These are phyloP conservation scores for Isaurus tuberculatus DNA, from an alignment of 92 coral and sea anemone genomes.

Conservation along the genomic window DNA sequence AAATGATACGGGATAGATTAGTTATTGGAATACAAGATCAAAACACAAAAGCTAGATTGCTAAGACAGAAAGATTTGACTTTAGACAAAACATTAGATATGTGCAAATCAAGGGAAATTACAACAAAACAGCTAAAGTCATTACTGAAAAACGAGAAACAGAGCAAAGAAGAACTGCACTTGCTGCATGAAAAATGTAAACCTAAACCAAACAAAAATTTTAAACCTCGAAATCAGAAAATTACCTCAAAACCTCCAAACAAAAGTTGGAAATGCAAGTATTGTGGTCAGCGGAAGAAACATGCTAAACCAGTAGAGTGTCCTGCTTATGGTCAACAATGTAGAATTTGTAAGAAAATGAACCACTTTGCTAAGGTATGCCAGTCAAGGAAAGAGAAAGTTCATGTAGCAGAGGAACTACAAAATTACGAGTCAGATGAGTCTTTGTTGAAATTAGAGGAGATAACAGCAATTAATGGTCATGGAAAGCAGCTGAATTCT, in stretches of 20 bases:
- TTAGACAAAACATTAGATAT: conserved; percentile 59
- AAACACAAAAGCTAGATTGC: conserved; percentile 55
- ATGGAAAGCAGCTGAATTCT: neutral
- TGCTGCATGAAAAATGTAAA: neutral
- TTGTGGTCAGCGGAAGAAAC: conserved; percentile 46
- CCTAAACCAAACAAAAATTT: neutral
- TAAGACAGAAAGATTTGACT: conserved; percentile 52
- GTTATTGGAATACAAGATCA: conserved; percentile 54
- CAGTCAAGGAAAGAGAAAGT: conserved; percentile 18
- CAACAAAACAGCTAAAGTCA: conserved; percentile 37
- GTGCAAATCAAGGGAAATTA: conserved; percentile 63
- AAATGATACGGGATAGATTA: conserved; percentile 63
- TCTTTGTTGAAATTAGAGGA: conserved; percentile 4
- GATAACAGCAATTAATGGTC: neutral
- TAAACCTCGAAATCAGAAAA: neutral
- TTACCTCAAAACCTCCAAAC: neutral
- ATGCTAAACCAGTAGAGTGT: conserved; percentile 42
- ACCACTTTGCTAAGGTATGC: conserved; percentile 49
- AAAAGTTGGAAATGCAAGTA: conserved; percentile 1
- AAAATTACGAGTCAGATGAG: neutral
- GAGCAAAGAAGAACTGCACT: neutral
- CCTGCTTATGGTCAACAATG: conserved; percentile 34
- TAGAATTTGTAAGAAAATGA: conserved; percentile 38
- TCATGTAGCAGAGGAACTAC: conserved; percentile 17
- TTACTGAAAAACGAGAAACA: neutral